Percentiles rank a stretch among this genome's conserved stretches.
phyloP scores from a whole-genome alignment of 2,888 invertebrate species.

The Serripes groenlandicus region DNA sequence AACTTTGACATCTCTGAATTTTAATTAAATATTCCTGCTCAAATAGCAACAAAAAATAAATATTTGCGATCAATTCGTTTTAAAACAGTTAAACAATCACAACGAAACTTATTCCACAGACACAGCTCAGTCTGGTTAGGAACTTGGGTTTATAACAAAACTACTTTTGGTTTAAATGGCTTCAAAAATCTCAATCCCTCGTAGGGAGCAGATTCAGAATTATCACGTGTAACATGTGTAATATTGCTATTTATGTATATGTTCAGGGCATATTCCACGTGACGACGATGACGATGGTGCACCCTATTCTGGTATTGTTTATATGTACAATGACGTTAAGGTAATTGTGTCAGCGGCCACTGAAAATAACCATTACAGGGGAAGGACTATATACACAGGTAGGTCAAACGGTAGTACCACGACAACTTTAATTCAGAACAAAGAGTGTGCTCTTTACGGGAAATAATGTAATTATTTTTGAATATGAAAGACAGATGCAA shows the following conservation, averaged over 20 bases:
- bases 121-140: not conserved
- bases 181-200: too few relatives aligned
- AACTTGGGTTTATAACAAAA: not conserved
- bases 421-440: too few relatives aligned
- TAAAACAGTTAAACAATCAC: not conserved
- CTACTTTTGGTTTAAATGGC: not conserved
- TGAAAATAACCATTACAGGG: not conserved
- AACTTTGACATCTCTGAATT: not conserved
- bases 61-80: not conserved
- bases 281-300: conserved; percentile 31
- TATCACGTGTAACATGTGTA: not conserved
- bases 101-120: not conserved
- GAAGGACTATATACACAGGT: not conserved
- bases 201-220: not conserved
- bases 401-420: too few relatives aligned
- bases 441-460: too few relatives aligned
- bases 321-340: conserved; percentile 12
- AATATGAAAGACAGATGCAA: too few relatives aligned
- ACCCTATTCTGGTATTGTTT: conserved; percentile 22
- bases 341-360: not conserved
- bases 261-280: conserved; percentile 22
- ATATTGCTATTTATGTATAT: not conserved
- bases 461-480: too few relatives aligned
- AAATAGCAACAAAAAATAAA: not conserved
- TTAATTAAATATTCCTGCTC: not conserved